These are phyloP conservation scores for Aselliscus stoliczkanus DNA, from an alignment of 2,797 vertebrate genomes.

Conservation along the genomic window DNA sequence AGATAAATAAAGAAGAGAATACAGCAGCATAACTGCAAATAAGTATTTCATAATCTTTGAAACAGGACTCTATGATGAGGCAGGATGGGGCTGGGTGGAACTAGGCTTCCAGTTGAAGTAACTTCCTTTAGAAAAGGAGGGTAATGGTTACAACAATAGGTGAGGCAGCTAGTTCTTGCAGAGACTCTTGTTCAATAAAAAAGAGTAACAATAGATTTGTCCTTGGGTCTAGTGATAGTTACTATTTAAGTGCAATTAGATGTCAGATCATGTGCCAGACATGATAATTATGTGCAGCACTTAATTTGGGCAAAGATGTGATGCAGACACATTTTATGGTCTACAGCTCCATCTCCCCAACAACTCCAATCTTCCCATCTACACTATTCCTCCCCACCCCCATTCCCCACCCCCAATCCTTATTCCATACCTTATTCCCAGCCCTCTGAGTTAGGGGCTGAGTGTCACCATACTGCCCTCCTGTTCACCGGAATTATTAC, in stretches of 20 bases:
- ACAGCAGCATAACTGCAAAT: not conserved
- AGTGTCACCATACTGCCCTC: not conserved
- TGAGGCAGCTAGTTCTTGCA: not conserved
- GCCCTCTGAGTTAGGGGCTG: not conserved
- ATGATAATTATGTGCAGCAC: not conserved
- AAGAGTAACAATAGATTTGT: not conserved
- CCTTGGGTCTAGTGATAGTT: not conserved
- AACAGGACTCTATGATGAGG: not conserved
- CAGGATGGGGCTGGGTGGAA: not conserved
- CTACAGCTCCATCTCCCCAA: not conserved
- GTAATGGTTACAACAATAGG: not conserved
- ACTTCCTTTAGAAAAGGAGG: not conserved
- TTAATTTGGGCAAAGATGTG: not conserved
- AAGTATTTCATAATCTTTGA: not conserved
- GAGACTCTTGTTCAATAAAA: not conserved
- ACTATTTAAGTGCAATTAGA: not conserved
- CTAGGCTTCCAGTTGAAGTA: not conserved
- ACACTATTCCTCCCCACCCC: rapidly evolving
- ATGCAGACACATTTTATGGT: not conserved
- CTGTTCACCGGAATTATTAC: not conserved
- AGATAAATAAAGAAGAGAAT: not conserved
- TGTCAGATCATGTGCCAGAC: not conserved
- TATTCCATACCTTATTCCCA: not conserved
- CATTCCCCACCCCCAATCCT: too few species aligned
- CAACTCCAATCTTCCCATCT: not conserved